These are phyloP conservation scores for Drosophila navojoa DNA, from an alignment of 1,140 invertebrate genomes.

Conservation along the genomic window DNA sequence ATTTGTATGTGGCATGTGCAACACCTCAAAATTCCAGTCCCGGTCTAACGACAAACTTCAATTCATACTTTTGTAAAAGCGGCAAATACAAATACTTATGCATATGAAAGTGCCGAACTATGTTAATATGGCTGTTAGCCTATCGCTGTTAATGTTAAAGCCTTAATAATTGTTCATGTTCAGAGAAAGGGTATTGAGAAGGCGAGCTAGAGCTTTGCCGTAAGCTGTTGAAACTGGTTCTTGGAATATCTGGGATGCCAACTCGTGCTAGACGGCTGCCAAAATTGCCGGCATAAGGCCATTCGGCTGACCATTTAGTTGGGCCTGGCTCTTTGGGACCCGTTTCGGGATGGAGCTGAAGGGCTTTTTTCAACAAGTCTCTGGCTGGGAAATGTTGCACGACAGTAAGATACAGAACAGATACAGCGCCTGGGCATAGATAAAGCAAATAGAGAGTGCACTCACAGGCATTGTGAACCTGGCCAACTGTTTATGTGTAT, in stretches of 20 bases:
- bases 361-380: slow-evolving; percentile 19
- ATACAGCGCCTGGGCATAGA: slow-evolving; percentile 48
- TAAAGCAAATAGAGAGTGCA: slow-evolving; percentile 72
- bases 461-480: slow-evolving; percentile 50
- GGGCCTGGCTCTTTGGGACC: slow-evolving; percentile 17
- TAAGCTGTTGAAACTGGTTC: slow-evolving; percentile 50
- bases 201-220: neutral
- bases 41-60: too few relatives aligned
- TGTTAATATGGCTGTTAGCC: too few relatives aligned
- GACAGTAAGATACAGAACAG: too few relatives aligned
- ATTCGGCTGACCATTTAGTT: slow-evolving; percentile 25
- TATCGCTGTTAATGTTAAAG: too few relatives aligned
- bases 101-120: neutral
- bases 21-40: neutral
- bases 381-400: slow-evolving; percentile 53
- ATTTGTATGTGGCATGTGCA: slow-evolving; percentile 19
- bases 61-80: neutral
- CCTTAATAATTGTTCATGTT: too few relatives aligned
- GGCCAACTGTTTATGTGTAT: slow-evolving; percentile 27
- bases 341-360: slow-evolving; percentile 38
- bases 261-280: slow-evolving; percentile 61
- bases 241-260: slow-evolving; percentile 56
- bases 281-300: slow-evolving; percentile 9
- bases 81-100: neutral
- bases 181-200: slow-evolving; percentile 18